phyloP scores from a whole-genome alignment of 92 coral and sea anemone genomes.

The Epizoanthus rinbou region DNA sequence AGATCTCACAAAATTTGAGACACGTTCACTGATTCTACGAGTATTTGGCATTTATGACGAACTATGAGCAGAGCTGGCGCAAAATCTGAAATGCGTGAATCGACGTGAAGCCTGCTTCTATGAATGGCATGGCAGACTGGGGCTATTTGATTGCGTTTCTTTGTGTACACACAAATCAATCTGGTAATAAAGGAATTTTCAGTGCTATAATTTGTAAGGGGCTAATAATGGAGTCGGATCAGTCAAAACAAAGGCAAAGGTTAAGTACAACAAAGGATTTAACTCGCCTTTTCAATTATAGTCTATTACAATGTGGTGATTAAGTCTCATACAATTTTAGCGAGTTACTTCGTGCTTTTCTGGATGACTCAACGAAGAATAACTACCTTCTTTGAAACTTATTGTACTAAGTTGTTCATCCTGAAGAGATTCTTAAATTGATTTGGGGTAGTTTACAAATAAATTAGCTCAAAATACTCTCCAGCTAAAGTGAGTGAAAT shows the following conservation, averaged over 20 bases:
- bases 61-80: no score
- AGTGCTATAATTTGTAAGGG: conserved; percentile 33
- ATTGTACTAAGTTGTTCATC: not conserved
- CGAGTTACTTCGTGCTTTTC: not conserved
- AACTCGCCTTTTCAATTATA: conserved; percentile 42
- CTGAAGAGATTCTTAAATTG: not conserved
- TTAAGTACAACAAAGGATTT: conserved; percentile 36
- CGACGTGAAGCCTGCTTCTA: no score
- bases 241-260: conserved; percentile 6
- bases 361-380: not conserved
- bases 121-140: no score
- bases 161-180: conserved; percentile 30
- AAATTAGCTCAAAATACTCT: not conserved
- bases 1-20: no score
- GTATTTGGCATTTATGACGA: no score
- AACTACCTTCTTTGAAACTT: not conserved
- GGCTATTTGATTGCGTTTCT: conserved; percentile 4
- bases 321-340: not conserved
- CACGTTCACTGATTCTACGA: no score
- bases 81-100: no score
- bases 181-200: conserved; percentile 17
- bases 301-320: conserved; percentile 34
- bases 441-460: not conserved
- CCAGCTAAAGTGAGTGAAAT: conserved; percentile 3
- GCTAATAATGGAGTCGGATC: conserved; percentile 19